A percentile compares a stretch with the other conserved stretches of the same genome.
These are phyloP conservation scores for Cebus imitator DNA, from an alignment of 2,113 vertebrate species.

Conservation along the genomic window DNA sequence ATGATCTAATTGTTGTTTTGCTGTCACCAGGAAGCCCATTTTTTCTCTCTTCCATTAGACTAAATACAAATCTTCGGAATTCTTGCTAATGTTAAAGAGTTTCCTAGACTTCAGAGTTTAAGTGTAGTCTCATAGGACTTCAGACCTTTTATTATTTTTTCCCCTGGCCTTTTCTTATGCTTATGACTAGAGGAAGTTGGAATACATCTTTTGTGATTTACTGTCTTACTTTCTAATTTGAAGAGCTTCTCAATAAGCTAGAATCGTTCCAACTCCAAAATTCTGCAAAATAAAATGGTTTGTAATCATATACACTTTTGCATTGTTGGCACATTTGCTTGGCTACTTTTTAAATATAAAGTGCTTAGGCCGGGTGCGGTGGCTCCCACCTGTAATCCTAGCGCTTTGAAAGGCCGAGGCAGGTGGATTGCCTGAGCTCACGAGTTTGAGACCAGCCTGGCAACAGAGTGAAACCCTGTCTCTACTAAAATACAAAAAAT, in stretches of 20 bases:
- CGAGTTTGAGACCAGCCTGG: too few relatives aligned
- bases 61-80: slow-evolving; percentile 28
- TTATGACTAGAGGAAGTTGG: neutral
- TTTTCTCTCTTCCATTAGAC: neutral
- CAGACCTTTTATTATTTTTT: neutral
- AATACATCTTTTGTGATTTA: neutral
- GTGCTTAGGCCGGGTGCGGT: neutral
- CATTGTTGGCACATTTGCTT: neutral
- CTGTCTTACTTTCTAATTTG: neutral
- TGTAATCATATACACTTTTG: neutral
- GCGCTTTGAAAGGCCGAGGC: too few relatives aligned
- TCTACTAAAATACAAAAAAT: too few relatives aligned
- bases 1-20: slow-evolving; percentile 16
- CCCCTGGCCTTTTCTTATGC: neutral
- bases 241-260: neutral
- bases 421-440: too few relatives aligned
- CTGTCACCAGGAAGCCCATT: neutral
- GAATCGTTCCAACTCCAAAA: neutral
- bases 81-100: slow-evolving; percentile 30
- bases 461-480: too few relatives aligned
- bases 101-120: slow-evolving; percentile 17
- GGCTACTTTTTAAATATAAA: slow-evolving; percentile 29
- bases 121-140: neutral
- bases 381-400: too few relatives aligned
- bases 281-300: neutral